Conservation (phyloP, 2,797 vertebrate species). For the Erpetoichthys calabaricus region DNA sequence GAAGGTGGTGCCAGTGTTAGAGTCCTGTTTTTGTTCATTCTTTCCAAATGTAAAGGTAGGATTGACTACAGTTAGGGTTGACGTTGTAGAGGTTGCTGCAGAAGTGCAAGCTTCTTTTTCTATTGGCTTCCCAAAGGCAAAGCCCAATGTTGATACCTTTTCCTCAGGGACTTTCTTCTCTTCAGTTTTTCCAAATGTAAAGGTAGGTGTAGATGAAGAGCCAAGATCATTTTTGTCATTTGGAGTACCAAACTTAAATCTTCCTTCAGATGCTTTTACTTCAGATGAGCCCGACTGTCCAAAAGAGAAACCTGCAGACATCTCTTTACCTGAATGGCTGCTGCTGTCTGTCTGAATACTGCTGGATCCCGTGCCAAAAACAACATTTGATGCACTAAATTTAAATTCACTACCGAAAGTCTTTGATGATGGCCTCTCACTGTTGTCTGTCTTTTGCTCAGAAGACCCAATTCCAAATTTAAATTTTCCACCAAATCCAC, state of each 20-base stretch:
- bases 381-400: constrained; percentile 40
- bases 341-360: constrained; percentile 32
- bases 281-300: constrained; percentile 40
- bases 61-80: constrained; percentile 22
- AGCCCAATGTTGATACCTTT: constrained; percentile 18
- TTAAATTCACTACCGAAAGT: constrained; percentile 46
- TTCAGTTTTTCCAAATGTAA: constrained; percentile 62
- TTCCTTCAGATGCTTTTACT: constrained; percentile 35
- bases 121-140: constrained; percentile 44
- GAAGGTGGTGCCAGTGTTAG: constrained; percentile 42
- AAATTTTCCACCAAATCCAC: constrained; percentile 34
- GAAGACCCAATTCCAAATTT: constrained; percentile 56
- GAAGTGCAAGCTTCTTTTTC: constrained; percentile 37
- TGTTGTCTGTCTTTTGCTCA: constrained; percentile 44
- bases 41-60: constrained; percentile 45
- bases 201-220: constrained; percentile 34
- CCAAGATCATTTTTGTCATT: constrained; percentile 47
- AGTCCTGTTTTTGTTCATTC: constrained; percentile 50
- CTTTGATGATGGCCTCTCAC: constrained; percentile 51
- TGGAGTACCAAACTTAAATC: constrained; percentile 34
- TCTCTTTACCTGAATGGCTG: constrained; percentile 38
- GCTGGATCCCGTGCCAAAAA: constrained; percentile 26
- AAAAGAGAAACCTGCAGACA: constrained; percentile 52
- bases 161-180: constrained; percentile 55
- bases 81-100: constrained; percentile 23